Conservation (phyloP, 2,888 invertebrate species). For the Trichopoda pennipes region DNA sequence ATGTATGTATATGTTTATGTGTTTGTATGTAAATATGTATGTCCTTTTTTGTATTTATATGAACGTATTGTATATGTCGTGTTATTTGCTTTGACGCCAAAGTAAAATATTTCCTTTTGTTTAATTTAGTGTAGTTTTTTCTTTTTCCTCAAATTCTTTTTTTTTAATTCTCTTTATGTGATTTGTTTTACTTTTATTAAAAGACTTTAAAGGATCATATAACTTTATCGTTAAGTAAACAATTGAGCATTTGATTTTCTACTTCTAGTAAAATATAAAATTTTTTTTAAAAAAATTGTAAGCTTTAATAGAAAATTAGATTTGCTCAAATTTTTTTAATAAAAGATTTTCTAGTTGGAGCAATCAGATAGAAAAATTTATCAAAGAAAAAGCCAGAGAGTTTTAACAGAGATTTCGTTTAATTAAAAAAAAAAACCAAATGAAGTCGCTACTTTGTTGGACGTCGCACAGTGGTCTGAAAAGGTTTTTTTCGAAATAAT, state of each 20-base stretch:
- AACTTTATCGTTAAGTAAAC: constrained; percentile 3
- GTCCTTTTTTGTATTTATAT: constrained; percentile 20
- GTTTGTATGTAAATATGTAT: neutral
- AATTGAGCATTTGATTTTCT: constrained; percentile 2
- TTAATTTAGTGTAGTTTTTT: neutral
- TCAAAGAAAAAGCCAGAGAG: too few species aligned
- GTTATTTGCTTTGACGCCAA: constrained; percentile 40
- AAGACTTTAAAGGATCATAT: neutral
- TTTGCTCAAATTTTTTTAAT: too few species aligned
- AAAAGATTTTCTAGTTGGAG: too few species aligned
- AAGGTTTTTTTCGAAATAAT: too few species aligned
- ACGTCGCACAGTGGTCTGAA: too few species aligned
- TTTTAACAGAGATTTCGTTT: too few species aligned
- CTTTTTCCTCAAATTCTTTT: neutral
- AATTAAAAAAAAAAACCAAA: too few species aligned
- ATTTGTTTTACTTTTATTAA: neutral
- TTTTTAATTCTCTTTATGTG: neutral
- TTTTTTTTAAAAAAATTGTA: too few species aligned
- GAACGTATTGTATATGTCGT: neutral
- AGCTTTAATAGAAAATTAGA: too few species aligned
- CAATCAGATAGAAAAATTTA: too few species aligned
- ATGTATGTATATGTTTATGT: constrained; percentile 31
- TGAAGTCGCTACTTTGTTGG: too few species aligned
- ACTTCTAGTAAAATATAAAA: too few species aligned
- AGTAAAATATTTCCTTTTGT: constrained; percentile 30